Evolutionary conservation across 2,888 invertebrate species (phyloP).

Genomic region (Pachydiplax longipennis): DNA sequence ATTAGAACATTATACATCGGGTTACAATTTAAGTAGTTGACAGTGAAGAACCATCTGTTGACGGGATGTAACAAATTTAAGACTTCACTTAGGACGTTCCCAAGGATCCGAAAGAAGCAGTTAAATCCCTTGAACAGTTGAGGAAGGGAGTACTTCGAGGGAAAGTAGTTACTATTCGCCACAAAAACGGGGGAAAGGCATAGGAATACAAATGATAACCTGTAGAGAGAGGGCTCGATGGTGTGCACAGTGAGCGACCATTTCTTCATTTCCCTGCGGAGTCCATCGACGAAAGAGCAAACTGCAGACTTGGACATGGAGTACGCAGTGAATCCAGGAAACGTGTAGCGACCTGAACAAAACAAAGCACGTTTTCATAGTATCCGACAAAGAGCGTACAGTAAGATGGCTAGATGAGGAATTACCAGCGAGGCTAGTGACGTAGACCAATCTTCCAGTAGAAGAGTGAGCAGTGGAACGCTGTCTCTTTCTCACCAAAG

Average conservation of each 20-base stretch:
- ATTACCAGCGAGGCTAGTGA: slow-evolving; percentile 56
- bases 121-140: too few species aligned
- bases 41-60: too few species aligned
- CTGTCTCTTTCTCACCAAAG: slow-evolving; percentile 53
- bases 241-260: slow-evolving; percentile 54
- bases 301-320: slow-evolving; percentile 56
- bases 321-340: slow-evolving; percentile 55
- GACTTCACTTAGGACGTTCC: too few species aligned
- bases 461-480: slow-evolving; percentile 13
- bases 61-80: too few species aligned
- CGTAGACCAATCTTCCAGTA: slow-evolving; percentile 55
- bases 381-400: not conserved
- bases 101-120: too few species aligned
- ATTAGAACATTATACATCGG: too few species aligned
- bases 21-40: too few species aligned
- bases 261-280: slow-evolving; percentile 55
- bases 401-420: too few species aligned
- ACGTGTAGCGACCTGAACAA: slow-evolving; percentile 53
- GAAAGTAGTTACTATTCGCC: too few species aligned
- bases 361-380: not conserved
- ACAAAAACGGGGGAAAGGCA: not conserved
- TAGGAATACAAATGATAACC: slow-evolving; percentile 49
- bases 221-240: slow-evolving; percentile 55
- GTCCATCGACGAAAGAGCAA: slow-evolving; percentile 55
- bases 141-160: too few species aligned